Percentiles rank a stretch among this genome's conserved stretches.
Evolutionary conservation across 2,797 vertebrate species (phyloP).

Genomic region (Acipenser ruthenus): DNA sequence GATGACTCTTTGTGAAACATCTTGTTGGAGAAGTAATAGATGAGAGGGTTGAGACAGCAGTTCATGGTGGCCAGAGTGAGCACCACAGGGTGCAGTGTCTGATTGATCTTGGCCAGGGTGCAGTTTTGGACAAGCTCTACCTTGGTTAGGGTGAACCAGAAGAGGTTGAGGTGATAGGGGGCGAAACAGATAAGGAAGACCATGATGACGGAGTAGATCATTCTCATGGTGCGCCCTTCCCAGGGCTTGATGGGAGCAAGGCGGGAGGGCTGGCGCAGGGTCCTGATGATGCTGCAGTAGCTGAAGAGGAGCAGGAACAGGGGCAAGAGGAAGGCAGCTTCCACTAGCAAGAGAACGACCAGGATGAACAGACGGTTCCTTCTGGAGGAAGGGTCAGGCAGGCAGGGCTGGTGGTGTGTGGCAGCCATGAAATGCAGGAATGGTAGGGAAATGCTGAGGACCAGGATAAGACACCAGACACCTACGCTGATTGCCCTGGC

Average conservation of each 20-base stretch:
- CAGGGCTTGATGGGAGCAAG: conserved; percentile 16
- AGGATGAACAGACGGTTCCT: conserved; percentile 45
- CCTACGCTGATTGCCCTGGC: conserved; percentile 42
- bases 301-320: conserved; percentile 49
- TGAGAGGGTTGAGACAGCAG: conserved; percentile 58
- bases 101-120: conserved; percentile 39
- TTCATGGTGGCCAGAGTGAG: conserved; percentile 52
- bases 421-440: conserved; percentile 35
- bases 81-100: conserved; percentile 46
- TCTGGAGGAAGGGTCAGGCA: conserved; percentile 42
- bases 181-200: conserved; percentile 58
- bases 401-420: conserved; percentile 33
- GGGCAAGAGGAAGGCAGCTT: conserved; percentile 48
- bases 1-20: conserved; percentile 30
- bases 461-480: conserved; percentile 57
- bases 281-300: conserved; percentile 49
- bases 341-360: conserved; percentile 40
- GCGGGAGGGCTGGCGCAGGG: conserved; percentile 35
- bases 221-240: conserved; percentile 37
- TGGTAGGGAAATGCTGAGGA: conserved; percentile 44
- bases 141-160: conserved; percentile 54
- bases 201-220: conserved; percentile 57
- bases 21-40: conserved; percentile 58
- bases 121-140: conserved; percentile 47
- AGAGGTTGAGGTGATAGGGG: conserved; percentile 58